Evolutionary conservation across 2,888 invertebrate species (phyloP), one percentile per base, ranked within the genome.

Genomic region (Exocentrus adspersus): DNA sequence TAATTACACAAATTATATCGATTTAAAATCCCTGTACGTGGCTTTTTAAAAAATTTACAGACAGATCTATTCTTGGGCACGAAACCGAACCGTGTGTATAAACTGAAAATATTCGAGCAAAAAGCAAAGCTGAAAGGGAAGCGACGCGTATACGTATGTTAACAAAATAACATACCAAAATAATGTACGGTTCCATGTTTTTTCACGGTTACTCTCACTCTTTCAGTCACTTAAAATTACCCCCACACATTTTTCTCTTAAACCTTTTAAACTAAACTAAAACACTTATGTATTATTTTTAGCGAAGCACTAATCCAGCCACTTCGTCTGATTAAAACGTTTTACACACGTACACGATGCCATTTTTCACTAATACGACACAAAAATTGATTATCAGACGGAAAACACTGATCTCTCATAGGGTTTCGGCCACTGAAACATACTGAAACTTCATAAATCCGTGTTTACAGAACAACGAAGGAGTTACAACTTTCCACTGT

Each of bases 401-500:
- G 41, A 45, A 32, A 59, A 50, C 51, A 37, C 51, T 46, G 57
- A 67, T 52, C 65, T 53, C 59, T 71, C 70, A 62, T 72, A 70
- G 61, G 72, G 70, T 63, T 72, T 71, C 70, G 62, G 67, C 57
- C 64, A 66, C 66, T 60, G 58, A 54, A 54, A 63, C 60, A 37
- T 68, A 72, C 71, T 70, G 70, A 74, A 70, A 72, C 62, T 67
- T 69, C 67, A 67, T 71, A 72, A 37, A 70, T 77, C 74, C 64
- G 70, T 74, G 75, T 77, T 77, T 76, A 74, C 73, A 75, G 74
- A 73, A 69, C 72, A 72, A 73, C 75, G 62, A 65, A 60, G 68
- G 70, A 70, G 73, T 74, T 73, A 70, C 68, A 71, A 71, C 67
- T 74, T 77, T 77, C 75, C 72, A 75, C 75, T 71, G 78, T 70